Base-by-base conservation (phyloP, 2,797 vertebrate species). In the Eremophila alpestris region DNA sequence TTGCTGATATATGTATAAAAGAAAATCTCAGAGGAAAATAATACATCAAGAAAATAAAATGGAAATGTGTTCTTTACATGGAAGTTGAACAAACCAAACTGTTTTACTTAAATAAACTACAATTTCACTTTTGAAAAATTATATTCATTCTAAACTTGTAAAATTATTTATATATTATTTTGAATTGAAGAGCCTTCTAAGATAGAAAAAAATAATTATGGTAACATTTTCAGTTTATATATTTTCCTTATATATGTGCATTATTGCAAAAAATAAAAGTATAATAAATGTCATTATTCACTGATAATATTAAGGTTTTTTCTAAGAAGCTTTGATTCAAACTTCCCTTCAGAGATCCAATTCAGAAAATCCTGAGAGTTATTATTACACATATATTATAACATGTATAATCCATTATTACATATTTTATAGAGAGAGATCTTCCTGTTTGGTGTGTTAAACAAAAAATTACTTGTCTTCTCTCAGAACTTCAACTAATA, bases 31-130 rank as follows among this genome's bases (percentile, higher is more conserved):
- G 24, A 63, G 13, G 8, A 32, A 93, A 73, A 55, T 13, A 18
- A 24, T 18, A 16, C 5, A 12, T 1, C 3, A 5, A 18, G 6
- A 38, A 77, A 88, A 56, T 23, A 58, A 74, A 82, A 58, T 32
- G 4, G 0, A 9, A 40, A 36, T 22, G 3, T 15, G 5, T 0
- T 51, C 13, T 73, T 71, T 67, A n/a, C 0, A 0, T 40, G 26
- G 3, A 64, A 64, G 7, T 27, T 56, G 38, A 64, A 68, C 11
- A 52, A 81, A 27, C 1, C 1, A 15, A 64, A 45, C 4, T 17
- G 4, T 51, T 90, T 32, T 43, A 51, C 38, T 75, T 30, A 64
- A 82, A 49, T 8, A 54, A 71, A 43, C 2, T 34, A 34, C 21
- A 67, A 15, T 48, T 88, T 77, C 5, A 30, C 3, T 79, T 89